Conservation (phyloP, 2,113 vertebrate species). For the Tychaedon coryphoeus region DNA sequence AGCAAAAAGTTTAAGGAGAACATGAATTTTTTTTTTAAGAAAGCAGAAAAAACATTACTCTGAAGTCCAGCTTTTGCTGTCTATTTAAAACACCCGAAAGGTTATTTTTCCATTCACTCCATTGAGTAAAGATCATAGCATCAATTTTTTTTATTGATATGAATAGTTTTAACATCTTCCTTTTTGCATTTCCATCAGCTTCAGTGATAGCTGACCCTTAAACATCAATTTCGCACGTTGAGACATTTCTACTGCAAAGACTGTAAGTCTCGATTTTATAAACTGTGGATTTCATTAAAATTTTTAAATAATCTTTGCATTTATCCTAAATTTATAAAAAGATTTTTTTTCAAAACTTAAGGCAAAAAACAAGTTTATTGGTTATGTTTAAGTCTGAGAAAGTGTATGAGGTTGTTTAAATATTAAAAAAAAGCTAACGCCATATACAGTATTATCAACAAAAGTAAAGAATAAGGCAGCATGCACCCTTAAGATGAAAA, state of each 20-base stretch:
- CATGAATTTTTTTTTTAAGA: background rate
- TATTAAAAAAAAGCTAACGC: slow-evolving; percentile 24
- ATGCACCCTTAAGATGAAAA: slow-evolving; percentile 73
- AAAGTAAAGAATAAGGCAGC: slow-evolving; percentile 74
- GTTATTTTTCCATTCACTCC: background rate
- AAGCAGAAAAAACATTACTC: background rate
- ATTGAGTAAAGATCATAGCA: background rate
- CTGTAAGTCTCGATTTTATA: background rate
- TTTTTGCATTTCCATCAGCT: background rate
- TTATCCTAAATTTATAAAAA: slow-evolving; percentile 27
- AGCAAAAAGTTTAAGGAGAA: background rate
- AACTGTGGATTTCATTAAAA: background rate
- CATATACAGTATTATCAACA: slow-evolving; percentile 75
- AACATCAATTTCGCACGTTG: background rate
- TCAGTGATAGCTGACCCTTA: background rate
- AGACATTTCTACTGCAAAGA: background rate
- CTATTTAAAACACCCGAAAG: background rate
- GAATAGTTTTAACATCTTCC: background rate
- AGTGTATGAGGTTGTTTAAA: slow-evolving; percentile 27
- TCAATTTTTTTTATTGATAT: background rate
- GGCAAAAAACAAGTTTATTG: slow-evolving; percentile 38
- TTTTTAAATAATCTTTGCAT: slow-evolving; percentile 2
- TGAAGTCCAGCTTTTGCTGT: background rate
- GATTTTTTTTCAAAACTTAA: slow-evolving; percentile 41
- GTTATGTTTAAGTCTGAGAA: slow-evolving; percentile 48